Evolutionary conservation across 2,113 vertebrate genomes (phyloP).

Genomic region (Hemiprocne comata): DNA sequence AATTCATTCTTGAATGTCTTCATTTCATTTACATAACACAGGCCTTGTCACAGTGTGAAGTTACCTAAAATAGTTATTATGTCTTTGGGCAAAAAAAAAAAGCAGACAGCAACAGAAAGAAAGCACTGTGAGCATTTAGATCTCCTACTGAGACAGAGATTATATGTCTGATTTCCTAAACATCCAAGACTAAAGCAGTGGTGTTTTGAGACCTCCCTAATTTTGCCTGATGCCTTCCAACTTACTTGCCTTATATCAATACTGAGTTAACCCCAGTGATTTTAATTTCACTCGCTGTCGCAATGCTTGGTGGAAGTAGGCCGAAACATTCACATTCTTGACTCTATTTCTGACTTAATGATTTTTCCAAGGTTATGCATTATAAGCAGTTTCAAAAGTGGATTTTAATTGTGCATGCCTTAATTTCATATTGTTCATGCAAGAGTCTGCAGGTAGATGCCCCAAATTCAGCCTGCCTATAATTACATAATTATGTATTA

Average conservation of each 20-base stretch:
- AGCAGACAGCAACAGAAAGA: conserved; percentile 50
- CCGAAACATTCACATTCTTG: background rate
- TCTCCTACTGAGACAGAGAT: conserved; percentile 64
- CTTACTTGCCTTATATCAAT: background rate
- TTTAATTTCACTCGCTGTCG: background rate
- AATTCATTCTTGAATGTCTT: conserved; percentile 55
- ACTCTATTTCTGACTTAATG: background rate
- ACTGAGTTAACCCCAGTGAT: background rate
- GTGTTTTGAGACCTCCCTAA: conserved; percentile 36
- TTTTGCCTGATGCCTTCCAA: background rate
- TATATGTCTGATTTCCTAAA: conserved; percentile 71
- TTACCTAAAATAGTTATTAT: conserved; percentile 74
- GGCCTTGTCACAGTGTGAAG: conserved; percentile 61
- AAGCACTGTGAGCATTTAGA: conserved; percentile 29
- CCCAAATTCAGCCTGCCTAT: background rate
- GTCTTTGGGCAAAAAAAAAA: conserved; percentile 62
- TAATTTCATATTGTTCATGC: background rate
- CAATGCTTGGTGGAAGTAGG: background rate
- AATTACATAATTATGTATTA: background rate
- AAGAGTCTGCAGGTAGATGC: background rate
- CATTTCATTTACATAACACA: conserved; percentile 65
- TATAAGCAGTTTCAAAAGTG: background rate
- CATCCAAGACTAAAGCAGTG: conserved; percentile 42
- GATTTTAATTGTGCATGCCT: background rate
- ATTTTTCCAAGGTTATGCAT: background rate